Evolutionary conservation across 2,888 invertebrate genomes (phyloP).

Genomic region (Acleris literana): DNA sequence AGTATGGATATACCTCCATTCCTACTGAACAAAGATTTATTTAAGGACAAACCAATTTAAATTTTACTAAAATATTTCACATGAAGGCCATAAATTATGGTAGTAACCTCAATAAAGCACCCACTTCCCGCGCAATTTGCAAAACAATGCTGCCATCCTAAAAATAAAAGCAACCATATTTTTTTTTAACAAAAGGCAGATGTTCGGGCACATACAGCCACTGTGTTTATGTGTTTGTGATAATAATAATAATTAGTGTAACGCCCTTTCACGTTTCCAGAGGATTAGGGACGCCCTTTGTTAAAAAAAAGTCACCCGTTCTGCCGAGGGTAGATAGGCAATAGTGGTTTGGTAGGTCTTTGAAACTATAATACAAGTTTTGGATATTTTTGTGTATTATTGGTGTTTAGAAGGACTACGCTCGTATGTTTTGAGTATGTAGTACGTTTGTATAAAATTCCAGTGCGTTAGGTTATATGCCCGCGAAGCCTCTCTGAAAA

Average conservation of each 20-base stretch:
- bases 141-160: constrained; percentile 32
- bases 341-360: constrained; percentile 51
- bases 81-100: too few species aligned
- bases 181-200: constrained; percentile 60
- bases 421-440: too few species aligned
- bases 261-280: constrained; percentile 50
- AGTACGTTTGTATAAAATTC: too few species aligned
- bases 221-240: constrained; percentile 42
- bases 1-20: too few species aligned
- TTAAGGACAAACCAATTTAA: too few species aligned
- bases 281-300: constrained; percentile 53
- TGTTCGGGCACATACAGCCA: constrained; percentile 59
- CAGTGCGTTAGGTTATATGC: too few species aligned
- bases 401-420: too few species aligned
- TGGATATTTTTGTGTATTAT: too few species aligned
- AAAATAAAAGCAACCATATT: constrained; percentile 44
- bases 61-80: too few species aligned
- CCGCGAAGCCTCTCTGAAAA: too few species aligned
- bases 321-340: constrained; percentile 60
- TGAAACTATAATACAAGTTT: constrained; percentile 3
- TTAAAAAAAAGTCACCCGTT: constrained; percentile 51
- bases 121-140: constrained; percentile 26
- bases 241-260: constrained; percentile 57
- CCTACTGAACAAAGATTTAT: too few species aligned
- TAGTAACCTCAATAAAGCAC: constrained; percentile 7